These are phyloP conservation scores for Malacoraja senta DNA, from an alignment of 2,797 vertebrate genomes.

Conservation along the genomic window DNA sequence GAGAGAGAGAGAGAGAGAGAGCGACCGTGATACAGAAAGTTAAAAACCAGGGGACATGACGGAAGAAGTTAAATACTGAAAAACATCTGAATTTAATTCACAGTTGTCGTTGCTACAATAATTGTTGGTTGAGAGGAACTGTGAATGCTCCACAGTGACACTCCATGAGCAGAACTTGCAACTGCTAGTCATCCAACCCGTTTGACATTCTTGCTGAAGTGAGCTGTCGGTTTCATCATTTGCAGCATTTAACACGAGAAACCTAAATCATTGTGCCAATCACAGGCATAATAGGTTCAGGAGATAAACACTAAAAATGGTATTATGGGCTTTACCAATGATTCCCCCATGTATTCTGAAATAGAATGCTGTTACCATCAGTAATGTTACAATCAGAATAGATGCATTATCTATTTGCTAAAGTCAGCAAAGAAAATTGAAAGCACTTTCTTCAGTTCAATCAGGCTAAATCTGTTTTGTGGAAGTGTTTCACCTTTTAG, in stretches of 20 bases:
- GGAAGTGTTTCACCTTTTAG: too few species aligned
- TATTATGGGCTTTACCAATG: background rate
- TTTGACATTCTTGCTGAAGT: background rate
- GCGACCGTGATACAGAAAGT: too few species aligned
- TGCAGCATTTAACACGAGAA: background rate
- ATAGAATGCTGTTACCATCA: background rate
- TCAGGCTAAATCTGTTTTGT: background rate
- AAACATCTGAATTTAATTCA: background rate
- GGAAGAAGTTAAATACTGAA: background rate
- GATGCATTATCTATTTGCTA: background rate
- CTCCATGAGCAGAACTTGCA: background rate
- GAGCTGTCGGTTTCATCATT: background rate
- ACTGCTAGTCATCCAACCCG: background rate
- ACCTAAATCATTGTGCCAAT: background rate
- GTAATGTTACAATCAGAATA: background rate
- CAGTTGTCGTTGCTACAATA: background rate
- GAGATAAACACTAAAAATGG: background rate
- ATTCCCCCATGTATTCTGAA: background rate
- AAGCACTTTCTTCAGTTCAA: background rate
- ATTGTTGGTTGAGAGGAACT: background rate
- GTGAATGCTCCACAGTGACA: conserved; percentile 20
- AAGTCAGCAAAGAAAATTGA: background rate
- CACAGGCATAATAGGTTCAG: background rate
- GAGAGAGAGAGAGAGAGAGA: too few species aligned
- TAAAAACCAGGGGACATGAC: background rate